A percentile compares a stretch with the other conserved stretches of the same genome.
Evolutionary conservation across 2,888 invertebrate species (phyloP).

Genomic region (Seira ritae): DNA sequence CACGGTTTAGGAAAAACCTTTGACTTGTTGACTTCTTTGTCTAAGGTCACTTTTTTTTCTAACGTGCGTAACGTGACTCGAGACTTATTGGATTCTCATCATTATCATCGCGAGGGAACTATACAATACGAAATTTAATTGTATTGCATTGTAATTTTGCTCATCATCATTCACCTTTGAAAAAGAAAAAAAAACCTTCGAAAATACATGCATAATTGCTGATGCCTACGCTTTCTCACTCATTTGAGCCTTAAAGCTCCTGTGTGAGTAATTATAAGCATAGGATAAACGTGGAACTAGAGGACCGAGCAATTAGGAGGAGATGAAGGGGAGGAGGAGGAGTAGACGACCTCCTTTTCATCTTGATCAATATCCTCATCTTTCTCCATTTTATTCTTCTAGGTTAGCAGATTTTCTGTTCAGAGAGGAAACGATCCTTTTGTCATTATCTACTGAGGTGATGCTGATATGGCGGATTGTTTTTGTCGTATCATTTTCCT

Average conservation of each 20-base stretch:
- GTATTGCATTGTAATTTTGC: background rate
- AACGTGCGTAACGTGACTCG: conserved; percentile 10
- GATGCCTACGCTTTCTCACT: background rate
- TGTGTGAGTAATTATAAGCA: background rate
- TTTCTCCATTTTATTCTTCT: conserved; percentile 4
- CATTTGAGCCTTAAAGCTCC: background rate
- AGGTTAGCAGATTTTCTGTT: conserved; percentile 9
- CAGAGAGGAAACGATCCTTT: conserved; percentile 8
- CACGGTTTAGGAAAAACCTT: conserved; percentile 7
- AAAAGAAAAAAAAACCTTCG: conserved; percentile 2
- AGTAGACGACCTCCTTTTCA: conserved; percentile 15
- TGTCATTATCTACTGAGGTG: conserved; percentile 18
- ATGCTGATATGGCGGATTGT: conserved; percentile 21
- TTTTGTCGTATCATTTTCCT: conserved; percentile 25
- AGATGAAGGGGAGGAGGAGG: conserved; percentile 12
- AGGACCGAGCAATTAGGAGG: conserved; percentile 1
- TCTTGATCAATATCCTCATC: too few relatives aligned
- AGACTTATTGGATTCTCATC: conserved; percentile 19
- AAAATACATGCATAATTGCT: background rate
- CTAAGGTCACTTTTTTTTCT: conserved; percentile 9
- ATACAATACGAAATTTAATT: too few relatives aligned
- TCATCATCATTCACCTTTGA: conserved; percentile 12
- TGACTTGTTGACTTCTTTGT: conserved; percentile 18
- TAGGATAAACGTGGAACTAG: conserved; percentile 5
- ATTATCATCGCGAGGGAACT: conserved; percentile 13